Conservation (phyloP, 2,113 vertebrate genomes). For the Daubentonia madagascariensis region DNA sequence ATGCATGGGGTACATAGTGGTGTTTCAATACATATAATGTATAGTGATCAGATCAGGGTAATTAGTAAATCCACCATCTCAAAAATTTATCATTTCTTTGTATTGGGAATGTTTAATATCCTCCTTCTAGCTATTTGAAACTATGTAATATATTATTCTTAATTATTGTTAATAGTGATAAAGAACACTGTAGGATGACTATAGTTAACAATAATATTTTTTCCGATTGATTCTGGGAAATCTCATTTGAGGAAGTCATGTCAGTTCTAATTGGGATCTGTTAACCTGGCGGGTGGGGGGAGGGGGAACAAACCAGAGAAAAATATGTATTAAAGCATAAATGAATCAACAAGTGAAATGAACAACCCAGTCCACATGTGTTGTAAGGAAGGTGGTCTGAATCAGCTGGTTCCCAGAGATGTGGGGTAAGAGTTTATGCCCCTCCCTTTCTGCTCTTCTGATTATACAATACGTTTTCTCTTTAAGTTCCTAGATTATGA, state of each 20-base stretch:
- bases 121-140: not conserved
- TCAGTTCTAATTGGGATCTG: not conserved
- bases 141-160: not conserved
- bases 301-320: not conserved
- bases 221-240: not conserved
- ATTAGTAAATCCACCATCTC: not conserved
- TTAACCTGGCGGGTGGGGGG: not conserved
- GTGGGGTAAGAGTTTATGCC: not conserved
- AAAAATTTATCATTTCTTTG: not conserved
- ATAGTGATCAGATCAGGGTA: not conserved
- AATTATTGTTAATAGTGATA: not conserved
- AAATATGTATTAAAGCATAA: not conserved
- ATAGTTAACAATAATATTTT: not conserved
- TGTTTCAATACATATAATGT: not conserved
- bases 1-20: not conserved
- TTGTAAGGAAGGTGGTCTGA: not conserved
- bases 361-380: not conserved
- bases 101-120: not conserved
- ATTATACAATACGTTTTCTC: not conserved
- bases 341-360: not conserved
- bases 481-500: not conserved
- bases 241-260: not conserved
- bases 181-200: not conserved
- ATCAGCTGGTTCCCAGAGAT: not conserved
- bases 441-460: not conserved